Evolutionary conservation across 1,140 invertebrate species (phyloP), one percentile per base, ranked within the genome.

Genomic region (Drosophila parabipectinata): DNA sequence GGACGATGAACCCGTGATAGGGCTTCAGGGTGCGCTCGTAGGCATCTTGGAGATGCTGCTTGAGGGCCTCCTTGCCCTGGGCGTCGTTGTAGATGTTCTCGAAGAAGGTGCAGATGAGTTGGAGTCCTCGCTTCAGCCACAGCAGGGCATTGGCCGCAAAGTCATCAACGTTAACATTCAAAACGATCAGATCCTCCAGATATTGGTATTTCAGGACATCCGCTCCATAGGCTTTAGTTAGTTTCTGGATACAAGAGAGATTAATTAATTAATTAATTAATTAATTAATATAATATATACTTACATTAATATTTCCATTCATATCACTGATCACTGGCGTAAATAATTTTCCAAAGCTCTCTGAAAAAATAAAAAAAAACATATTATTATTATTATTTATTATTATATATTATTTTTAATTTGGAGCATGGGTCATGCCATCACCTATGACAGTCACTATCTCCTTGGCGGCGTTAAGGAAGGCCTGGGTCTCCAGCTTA

Each of bases 241-340:
- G 91, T 94, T 96, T 96, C 95, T 95, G 71, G 10, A 4, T 1
- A 3, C 90, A 83, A 12, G 26, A 30, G 12, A 0, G 28, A 37
- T 12, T 4, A 60, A 3, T 21, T 21, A 21, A 21, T 21, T 21
- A 21, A 3, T 3, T 21, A 21, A 21, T 21, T 18, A 18, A 18
- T 18, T 18, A 18, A 18, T 18, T 18, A 21, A 21, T 21, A 21
- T 21, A 3, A 2, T 21, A 21, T 21, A 21, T 3, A 21, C 78
- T 81, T 93, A 96, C 95, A 81, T 94, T 93, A 78, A 96, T 94
- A 91, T 96, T 96, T 78, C 94, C 94, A 91, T 94, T 93, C 93
- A 96, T 95, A 79, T 96, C 95, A 92, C 94, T 94, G 82, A 94
- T 95, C 18, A 96, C 94, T 10, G 95, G 94, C 41, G 94, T 93